Conservation (phyloP, 2,888 invertebrate genomes). For the Caenorhabditis sp. region DNA sequence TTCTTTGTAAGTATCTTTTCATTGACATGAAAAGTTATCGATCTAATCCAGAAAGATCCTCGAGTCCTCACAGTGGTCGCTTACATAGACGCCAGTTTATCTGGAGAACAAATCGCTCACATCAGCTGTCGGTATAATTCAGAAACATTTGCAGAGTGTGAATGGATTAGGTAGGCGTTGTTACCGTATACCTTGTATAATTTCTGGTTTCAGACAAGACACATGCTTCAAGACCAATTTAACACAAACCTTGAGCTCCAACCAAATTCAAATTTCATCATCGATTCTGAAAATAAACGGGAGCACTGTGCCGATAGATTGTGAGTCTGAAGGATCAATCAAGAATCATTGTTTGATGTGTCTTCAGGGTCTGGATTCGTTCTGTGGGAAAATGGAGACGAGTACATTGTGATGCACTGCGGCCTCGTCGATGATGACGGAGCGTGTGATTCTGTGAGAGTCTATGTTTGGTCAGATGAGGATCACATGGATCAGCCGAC, state of each 20-base stretch:
- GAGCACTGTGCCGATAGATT: slow-evolving; percentile 59
- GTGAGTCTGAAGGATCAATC: slow-evolving; percentile 25
- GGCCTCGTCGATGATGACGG: slow-evolving; percentile 73
- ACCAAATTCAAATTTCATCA: slow-evolving; percentile 61
- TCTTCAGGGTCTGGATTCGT: slow-evolving; percentile 71
- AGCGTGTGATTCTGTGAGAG: slow-evolving; percentile 72
- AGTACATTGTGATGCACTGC: slow-evolving; percentile 75
- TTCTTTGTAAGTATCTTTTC: slow-evolving; percentile 67
- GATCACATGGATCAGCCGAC: slow-evolving; percentile 79
- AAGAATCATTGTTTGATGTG: neutral
- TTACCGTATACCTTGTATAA: neutral
- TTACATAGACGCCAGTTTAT: slow-evolving; percentile 73
- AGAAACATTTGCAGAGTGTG: slow-evolving; percentile 66
- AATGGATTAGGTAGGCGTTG: slow-evolving; percentile 74
- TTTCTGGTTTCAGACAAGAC: slow-evolving; percentile 62
- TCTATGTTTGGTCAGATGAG: slow-evolving; percentile 78
- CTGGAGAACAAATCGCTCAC: slow-evolving; percentile 75
- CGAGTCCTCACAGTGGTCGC: slow-evolving; percentile 75
- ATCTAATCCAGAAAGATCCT: slow-evolving; percentile 70
- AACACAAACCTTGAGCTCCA: slow-evolving; percentile 51
- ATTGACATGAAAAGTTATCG: neutral
- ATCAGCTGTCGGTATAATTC: slow-evolving; percentile 73
- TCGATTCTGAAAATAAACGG: slow-evolving; percentile 67
- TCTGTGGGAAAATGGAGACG: slow-evolving; percentile 77
- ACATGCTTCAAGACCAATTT: slow-evolving; percentile 73